These are phyloP conservation scores for Micromussa lordhowensis DNA, from an alignment of 92 coral and sea anemone genomes.

Conservation along the genomic window DNA sequence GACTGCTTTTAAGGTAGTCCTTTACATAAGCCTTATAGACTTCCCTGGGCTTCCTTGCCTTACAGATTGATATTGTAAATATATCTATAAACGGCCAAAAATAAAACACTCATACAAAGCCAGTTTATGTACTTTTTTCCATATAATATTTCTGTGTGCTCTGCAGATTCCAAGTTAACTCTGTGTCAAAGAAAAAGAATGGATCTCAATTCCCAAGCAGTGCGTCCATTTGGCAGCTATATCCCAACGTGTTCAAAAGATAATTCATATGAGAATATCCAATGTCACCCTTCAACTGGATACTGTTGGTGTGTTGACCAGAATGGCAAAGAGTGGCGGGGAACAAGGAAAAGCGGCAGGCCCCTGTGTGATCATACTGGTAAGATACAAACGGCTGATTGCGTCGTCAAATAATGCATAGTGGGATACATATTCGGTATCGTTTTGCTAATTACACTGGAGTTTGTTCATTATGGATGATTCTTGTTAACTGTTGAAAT, in stretches of 20 bases:
- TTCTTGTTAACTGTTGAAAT: too few species aligned
- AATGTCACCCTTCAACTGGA: conserved; percentile 84
- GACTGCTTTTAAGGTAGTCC: too few species aligned
- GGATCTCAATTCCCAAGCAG: conserved; percentile 13
- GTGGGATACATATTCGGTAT: too few species aligned
- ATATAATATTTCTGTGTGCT: not conserved
- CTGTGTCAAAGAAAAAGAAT: conserved; percentile 40
- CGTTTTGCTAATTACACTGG: too few species aligned
- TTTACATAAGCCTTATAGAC: too few species aligned
- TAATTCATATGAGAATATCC: conserved; percentile 79
- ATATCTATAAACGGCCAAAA: too few species aligned
- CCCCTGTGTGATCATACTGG: conserved; percentile 79
- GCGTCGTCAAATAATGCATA: too few species aligned
- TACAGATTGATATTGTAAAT: too few species aligned
- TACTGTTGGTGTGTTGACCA: conserved; percentile 95
- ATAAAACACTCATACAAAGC: not conserved
- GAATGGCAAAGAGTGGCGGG: conserved; percentile 79
- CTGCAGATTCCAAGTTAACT: conserved; percentile 30
- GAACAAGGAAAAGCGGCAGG: conserved; percentile 83
- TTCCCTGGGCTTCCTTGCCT: too few species aligned
- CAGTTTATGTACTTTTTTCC: not conserved
- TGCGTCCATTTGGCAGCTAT: conserved; percentile 47
- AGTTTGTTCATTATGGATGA: too few species aligned
- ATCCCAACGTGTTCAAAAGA: conserved; percentile 79
- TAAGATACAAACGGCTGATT: conserved; percentile 4